Evolutionary conservation across 2,888 invertebrate genomes (phyloP), one percentile per base, ranked within the genome.

Genomic region (Nemurella pictetii): DNA sequence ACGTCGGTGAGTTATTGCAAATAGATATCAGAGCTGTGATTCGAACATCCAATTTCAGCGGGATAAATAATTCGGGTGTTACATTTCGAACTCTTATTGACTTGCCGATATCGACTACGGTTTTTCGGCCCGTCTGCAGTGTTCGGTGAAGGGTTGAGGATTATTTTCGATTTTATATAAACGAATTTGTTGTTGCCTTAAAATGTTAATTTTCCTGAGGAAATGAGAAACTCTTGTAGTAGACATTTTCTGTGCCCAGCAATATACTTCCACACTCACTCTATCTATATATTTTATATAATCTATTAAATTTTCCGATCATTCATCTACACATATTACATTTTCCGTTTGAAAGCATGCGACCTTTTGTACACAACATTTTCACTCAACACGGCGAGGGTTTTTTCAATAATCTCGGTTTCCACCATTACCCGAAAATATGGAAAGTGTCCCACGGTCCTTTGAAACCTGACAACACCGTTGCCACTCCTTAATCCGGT

Each of bases 1-100:
- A 88, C 88, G 87, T 2, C 86, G 75, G 86, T 88, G 88, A 88
- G 87, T 88, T 88, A 88, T 88, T 88, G 88, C 88, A 88, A 88
- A 88, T 88, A 88, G 88, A 88, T 87, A 87, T 87, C 87, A 87
- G 72, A 88, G 87, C 30, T 36, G 80, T 35, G 80, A 81, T 30
- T 78, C 78, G 78, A 78, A 78, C 28, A 28, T 78, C 78, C 78
- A 78, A 81, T 81, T 81, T 81, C 55, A 20, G 55, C 55, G 20
- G 55, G 20, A 20, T 55, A 55, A 55, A 55, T 55, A 55, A 55
- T 55, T 55, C 5, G 55, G 55, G 55, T 55, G 55, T 55, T 55
- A 55, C 55, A 20, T 55, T 20, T 55, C 55, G 55, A 55, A 20
- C 5, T 55, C 55, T 55, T 55, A 20, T 55, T 1, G 3, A 55